Base-by-base conservation (phyloP, 1,140 invertebrate species). In the Hetaerina americana region DNA sequence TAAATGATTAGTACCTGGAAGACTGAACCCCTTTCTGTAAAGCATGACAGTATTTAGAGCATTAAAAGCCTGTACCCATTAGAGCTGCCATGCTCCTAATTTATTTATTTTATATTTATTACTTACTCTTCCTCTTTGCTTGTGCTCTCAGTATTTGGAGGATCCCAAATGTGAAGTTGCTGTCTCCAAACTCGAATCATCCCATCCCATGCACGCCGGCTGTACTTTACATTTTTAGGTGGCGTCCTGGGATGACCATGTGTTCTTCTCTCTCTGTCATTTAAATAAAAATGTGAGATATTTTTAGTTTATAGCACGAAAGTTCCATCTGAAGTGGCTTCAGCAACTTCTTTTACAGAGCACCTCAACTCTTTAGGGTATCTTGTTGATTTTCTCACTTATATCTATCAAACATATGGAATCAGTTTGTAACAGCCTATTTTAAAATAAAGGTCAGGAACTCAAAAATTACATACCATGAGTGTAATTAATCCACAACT, bases 151-250 rank as follows among this genome's bases (percentile, higher is more conserved):
- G 77, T 76, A n/a, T n/a, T n/a, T 40, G 85, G 82, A 29, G 88
- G 85, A 82, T 96, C 93, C 86, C 88, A 97, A 73, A 85, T 82
- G 79, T 97, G 95, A 26, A 97, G 81, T 74, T 90, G 85, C 77
- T 90, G 88, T 66, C 94, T 84, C 95, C 95, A 97, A 67, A 91
- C 84, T 80, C 89, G 91, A 0, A 98, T 87, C 74, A 94, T 84
- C 15, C 88, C 89, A 80, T 98, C 95, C 89, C 93, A 98, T 8
- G 90, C 94, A 76, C 95, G 84, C 66, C 95, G 85, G 77, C 92
- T 95, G 80, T 94, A 95, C 79, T 95, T 95, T 40, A 87, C 78
- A 80, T 87, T 85, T 79, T 94, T 96, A 74, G 93, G 89, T 0
- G 95, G 95, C 22, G 95, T 97, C 76, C 86, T 86, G 15, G 95